Evolutionary conservation across 2,888 invertebrate species (phyloP), one percentile per base, ranked within the genome.

Genomic region (Agonopterix alstromeriana): DNA sequence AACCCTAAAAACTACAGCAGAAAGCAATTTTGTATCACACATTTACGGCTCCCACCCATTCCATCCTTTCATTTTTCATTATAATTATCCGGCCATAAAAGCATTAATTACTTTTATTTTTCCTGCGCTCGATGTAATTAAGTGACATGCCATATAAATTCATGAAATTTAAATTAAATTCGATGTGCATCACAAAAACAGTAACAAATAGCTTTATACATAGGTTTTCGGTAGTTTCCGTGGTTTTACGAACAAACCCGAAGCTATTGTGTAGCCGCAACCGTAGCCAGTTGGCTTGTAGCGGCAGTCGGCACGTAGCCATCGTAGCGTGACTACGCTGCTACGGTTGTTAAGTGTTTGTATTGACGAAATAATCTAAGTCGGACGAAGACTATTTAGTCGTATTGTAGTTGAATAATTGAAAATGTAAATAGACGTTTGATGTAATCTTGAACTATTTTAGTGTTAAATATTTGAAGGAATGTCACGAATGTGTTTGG

Each of bases 261-360:
- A 73, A 10, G 58, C 63, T 64, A 73, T 73, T 78, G 75, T 70
- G 62, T 69, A 73, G 71, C 71, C 65, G 61, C 57, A 52, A 54
- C 55, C 42, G 42, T 42, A 42, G 42, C 42, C 2, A 38, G 51
- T 48, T 48, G 53, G 27, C 56, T 55, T 72, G 70, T 65, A 64
- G 69, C 68, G 74, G 74, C 75, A 86, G 87, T 86, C 73, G 77
- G 70, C 69, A 67, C 79, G 83, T 76, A 74, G 74, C 70, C 50
- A 52, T 62, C 77, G 82, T 78, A 79, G 73, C 63, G 54, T 47
- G 52, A 48, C 48, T 51, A 48, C 54, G 47, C 51, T 48, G 46
- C 51, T 51, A 48, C 48, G 46, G 5, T 4, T 46, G 7, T 27
- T 27, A 5, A 27, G 27, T 27, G 27, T 5, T 27, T 27, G 27